Conservation (phyloP, 2,113 vertebrate genomes). For the Odontesthes bonariensis region DNA sequence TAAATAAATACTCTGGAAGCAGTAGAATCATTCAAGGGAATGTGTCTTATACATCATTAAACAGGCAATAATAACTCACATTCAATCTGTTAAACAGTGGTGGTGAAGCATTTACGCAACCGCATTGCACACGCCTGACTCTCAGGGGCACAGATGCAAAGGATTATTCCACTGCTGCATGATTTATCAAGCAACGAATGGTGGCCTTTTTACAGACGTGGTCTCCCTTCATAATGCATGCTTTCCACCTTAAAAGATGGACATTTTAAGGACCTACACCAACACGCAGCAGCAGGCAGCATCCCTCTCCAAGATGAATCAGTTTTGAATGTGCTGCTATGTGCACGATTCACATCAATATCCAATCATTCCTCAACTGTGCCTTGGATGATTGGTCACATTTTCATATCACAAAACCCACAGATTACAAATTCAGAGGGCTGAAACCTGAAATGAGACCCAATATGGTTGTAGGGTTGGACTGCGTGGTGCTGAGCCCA, state of each 20-base stretch:
- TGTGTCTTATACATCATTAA: conserved; percentile 36
- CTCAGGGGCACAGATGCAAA: conserved; percentile 35
- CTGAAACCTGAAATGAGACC: conserved; percentile 30
- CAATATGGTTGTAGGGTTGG: neutral
- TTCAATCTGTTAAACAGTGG: conserved; percentile 27
- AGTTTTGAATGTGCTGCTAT: conserved; percentile 40
- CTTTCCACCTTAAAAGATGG: conserved; percentile 38
- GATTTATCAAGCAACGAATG: conserved; percentile 60
- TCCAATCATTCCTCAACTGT: conserved; percentile 49
- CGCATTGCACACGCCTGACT: conserved; percentile 16
- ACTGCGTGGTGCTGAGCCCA: conserved; percentile 7
- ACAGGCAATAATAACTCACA: conserved; percentile 31
- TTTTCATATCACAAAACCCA: conserved; percentile 26
- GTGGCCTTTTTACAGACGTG: conserved; percentile 68
- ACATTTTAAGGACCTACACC: conserved; percentile 33
- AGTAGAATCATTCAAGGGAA: neutral
- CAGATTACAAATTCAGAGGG: conserved; percentile 33
- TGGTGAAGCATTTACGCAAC: conserved; percentile 23
- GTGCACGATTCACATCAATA: conserved; percentile 52
- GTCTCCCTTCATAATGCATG: conserved; percentile 71
- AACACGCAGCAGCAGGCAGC: conserved; percentile 3
- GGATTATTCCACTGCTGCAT: conserved; percentile 66
- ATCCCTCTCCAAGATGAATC: conserved; percentile 21
- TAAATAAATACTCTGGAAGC: conserved; percentile 7
- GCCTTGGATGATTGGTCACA: conserved; percentile 46